Base-by-base conservation (phyloP, 2,888 invertebrate genomes). In the Mythimna ferrago region DNA sequence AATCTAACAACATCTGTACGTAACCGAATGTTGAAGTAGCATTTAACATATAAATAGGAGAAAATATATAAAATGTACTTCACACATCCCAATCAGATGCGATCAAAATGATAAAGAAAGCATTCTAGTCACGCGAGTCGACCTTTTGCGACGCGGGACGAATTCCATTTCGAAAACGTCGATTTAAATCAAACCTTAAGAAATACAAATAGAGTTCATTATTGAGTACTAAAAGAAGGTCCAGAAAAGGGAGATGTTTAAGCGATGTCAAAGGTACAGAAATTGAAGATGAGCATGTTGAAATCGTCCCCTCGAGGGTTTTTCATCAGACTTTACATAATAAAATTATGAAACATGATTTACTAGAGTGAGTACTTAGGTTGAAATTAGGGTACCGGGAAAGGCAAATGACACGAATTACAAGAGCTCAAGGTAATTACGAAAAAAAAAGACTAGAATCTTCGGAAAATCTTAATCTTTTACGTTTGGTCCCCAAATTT, bases 41-140 rank as follows among this genome's bases (percentile, higher is more conserved):
- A 41, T 63, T 82, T 75, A 69, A 53, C 62, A 71, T 70, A 70
- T 60, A 84, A 66, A 79, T 66, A 66, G 38, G 63, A 68, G 51
- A 53, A 48, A 66, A 58, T 57, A 73, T 53, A 66, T 66, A 69
- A 67, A 73, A 80, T 70, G 69, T 81, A 83, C 80, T 81, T 84
- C 79, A 81, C 81, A 86, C 83, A 83, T 86, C 69, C 70, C 69
- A 76, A 83, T 80, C 75, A 79, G 83, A 87, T 84, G 77, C 83
- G 84, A 87, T 89, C 86, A 84, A 87, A 89, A 87, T 84, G 86
- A 85, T 84, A 83, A 84, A 79, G 82, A 81, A 84, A 82, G 78
- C 83, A 90, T 90, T 90, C 90, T 80, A 83, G 86, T 89, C 89
- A 89, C 87, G 85, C 64, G 68, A 83, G 21, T 71, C 73, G 80